Conservation (phyloP, 2,888 invertebrate genomes). For the Philereme vetulata region DNA sequence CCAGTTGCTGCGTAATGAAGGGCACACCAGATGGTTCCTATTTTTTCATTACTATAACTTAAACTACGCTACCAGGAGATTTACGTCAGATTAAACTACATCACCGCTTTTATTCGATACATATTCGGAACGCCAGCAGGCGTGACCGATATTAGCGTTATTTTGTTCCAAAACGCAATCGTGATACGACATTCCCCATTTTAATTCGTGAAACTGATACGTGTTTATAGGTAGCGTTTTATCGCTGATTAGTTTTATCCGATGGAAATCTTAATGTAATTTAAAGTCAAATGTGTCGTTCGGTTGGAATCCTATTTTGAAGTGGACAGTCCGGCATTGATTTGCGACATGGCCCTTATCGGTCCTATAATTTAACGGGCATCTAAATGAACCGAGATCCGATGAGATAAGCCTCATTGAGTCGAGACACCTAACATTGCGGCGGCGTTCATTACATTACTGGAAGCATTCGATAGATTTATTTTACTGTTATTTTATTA, state of each 20-base stretch:
- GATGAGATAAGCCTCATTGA: conserved; percentile 77
- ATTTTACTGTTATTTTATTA: conserved; percentile 60
- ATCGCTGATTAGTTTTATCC: conserved; percentile 62
- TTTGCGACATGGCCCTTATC: conserved; percentile 74
- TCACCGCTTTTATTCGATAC: conserved; percentile 71
- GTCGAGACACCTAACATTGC: conserved; percentile 68
- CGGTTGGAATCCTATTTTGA: conserved; percentile 62
- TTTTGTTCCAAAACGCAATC: conserved; percentile 63
- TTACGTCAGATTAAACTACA: conserved; percentile 79
- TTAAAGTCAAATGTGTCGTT: conserved; percentile 65
- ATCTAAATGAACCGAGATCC: conserved; percentile 80
- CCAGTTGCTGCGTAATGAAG: conserved; percentile 72
- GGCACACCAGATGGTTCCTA: conserved; percentile 81
- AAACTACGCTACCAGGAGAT: conserved; percentile 73
- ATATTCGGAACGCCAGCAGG: conserved; percentile 74
- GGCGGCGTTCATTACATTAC: conserved; percentile 67
- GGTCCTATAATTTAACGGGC: conserved; percentile 77
- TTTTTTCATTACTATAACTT: conserved; percentile 77
- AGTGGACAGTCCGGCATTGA: conserved; percentile 60
- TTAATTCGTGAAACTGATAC: conserved; percentile 30
- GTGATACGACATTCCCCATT: conserved; percentile 23
- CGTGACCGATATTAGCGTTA: conserved; percentile 69
- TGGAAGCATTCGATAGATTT: conserved; percentile 63
- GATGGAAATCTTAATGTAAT: conserved; percentile 69
- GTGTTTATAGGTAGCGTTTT: conserved; percentile 49